Evolutionary conservation across 2,888 invertebrate genomes (phyloP).

Genomic region (Athalia cordata): DNA sequence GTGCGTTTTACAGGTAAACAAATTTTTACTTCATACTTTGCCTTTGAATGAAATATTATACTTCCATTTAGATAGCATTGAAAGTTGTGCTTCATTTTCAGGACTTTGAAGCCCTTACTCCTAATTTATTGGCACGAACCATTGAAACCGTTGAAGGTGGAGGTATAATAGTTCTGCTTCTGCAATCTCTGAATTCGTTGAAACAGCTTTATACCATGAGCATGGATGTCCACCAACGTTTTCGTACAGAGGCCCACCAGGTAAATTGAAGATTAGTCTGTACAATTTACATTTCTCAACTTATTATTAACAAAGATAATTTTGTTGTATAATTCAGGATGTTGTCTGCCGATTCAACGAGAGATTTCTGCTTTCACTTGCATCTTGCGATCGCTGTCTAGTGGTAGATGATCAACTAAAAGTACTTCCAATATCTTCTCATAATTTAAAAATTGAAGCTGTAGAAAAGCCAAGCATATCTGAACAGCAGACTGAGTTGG

Average conservation of each 20-base stretch:
- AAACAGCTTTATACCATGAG: slow-evolving; percentile 96
- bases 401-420: slow-evolving; percentile 96
- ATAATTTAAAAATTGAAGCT: slow-evolving; percentile 87
- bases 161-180: slow-evolving; percentile 91
- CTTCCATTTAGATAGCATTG: background rate
- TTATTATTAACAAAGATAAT: background rate
- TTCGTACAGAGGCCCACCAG: slow-evolving; percentile 95
- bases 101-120: slow-evolving; percentile 98
- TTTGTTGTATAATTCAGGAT: slow-evolving; percentile 73
- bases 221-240: slow-evolving; percentile 98
- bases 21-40: background rate
- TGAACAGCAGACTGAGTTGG: slow-evolving; percentile 79
- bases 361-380: slow-evolving; percentile 92
- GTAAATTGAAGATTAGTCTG: slow-evolving; percentile 48
- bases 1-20: slow-evolving; percentile 89
- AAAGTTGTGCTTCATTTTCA: slow-evolving; percentile 65
- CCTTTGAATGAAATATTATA: background rate
- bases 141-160: slow-evolving; percentile 99
- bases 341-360: slow-evolving; percentile 97
- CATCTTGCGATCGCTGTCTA: slow-evolving; percentile 90
- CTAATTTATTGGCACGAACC: slow-evolving; percentile 96
- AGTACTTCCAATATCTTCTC: slow-evolving; percentile 93
- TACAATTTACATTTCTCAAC: background rate
- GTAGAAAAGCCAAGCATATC: slow-evolving; percentile 76
- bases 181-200: slow-evolving; percentile 90